Conservation (phyloP, 2,888 invertebrate genomes). For the Tinea pellionella region DNA sequence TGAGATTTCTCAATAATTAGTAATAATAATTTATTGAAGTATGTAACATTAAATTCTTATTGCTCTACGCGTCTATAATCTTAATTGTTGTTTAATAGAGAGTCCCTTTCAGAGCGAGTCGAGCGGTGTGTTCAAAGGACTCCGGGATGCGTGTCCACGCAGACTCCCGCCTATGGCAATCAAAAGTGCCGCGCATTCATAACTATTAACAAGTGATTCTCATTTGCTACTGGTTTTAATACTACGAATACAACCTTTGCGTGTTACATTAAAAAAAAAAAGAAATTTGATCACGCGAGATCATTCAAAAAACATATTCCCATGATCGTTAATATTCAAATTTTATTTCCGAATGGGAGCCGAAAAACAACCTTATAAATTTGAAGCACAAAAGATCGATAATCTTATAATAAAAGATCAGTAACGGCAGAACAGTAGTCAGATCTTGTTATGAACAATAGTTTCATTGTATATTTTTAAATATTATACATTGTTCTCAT, state of each 20-base stretch:
- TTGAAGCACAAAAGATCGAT: conserved; percentile 55
- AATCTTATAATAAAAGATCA: conserved; percentile 45
- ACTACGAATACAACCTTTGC: neutral
- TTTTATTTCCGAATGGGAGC: conserved; percentile 34
- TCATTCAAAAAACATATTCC: conserved; percentile 32
- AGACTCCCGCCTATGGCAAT: conserved; percentile 23
- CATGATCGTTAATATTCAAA: conserved; percentile 58
- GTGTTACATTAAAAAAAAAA: neutral
- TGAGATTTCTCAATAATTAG: too few relatives aligned
- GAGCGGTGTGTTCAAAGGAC: conserved; percentile 47
- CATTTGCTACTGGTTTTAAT: conserved; percentile 24
- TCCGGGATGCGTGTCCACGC: conserved; percentile 14
- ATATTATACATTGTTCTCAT: conserved; percentile 36
- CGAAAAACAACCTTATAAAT: conserved; percentile 50
- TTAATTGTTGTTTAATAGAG: conserved; percentile 54
- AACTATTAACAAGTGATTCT: conserved; percentile 36
- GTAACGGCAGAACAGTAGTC: conserved; percentile 62
- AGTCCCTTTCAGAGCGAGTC: conserved; percentile 30
- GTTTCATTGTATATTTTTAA: conserved; percentile 14
- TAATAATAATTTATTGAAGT: too few relatives aligned
- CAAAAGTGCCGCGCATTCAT: conserved; percentile 51
- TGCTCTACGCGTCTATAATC: conserved; percentile 4
- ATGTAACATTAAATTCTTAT: neutral
- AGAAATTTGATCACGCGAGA: conserved; percentile 2
- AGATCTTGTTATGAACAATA: conserved; percentile 52